Evolutionary conservation across 2,888 invertebrate species (phyloP), one percentile per base, ranked within the genome.

Genomic region (Agrypnus murinus): DNA sequence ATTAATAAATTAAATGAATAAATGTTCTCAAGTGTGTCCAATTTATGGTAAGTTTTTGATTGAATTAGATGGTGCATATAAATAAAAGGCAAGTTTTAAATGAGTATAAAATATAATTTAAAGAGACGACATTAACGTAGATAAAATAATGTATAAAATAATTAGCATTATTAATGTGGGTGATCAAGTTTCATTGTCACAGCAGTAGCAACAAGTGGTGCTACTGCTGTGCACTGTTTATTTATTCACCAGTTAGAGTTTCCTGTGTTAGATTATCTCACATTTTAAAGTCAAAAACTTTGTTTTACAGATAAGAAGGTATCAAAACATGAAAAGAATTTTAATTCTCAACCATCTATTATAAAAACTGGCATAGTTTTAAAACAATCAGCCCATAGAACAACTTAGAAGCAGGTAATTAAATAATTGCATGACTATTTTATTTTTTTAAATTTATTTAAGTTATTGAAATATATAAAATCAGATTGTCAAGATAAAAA

Each of bases 261-360:
- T 46, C 46, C 46, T 46, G 46, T 46, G 46, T 3, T 19, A 19
- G 19, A 46, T 46, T 46, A 46, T 46, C 46, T 46, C 45, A 10
- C 3, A 17, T 19, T 46, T 19, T 17, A 46, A 46, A 46, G 46
- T 46, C 9, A 19, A 43, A 15, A 43, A 4, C 15, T 43, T 15
- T 43, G 43, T 43, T n/a, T n/a, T 43, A 1, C 8, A 43, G 43
- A 43, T 43, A 43, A 43, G 43, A 15, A 14, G 7, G 14, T 43
- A 5, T 43, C 5, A 4, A 0, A 6, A 5, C 12, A 43, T 43
- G 43, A 15, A 6, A 14, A 15, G 15, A 14, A 8, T 43, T 14
- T 43, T 12, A 8, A 12, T 1, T 25, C 2, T 25, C 25, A 25
- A 25, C 25, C 25, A 25, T 5, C 25, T 25, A 5, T 25, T n/a